Evolutionary conservation across 2,888 invertebrate species (phyloP), one percentile per base, ranked within the genome.

Genomic region (Busseola fusca): DNA sequence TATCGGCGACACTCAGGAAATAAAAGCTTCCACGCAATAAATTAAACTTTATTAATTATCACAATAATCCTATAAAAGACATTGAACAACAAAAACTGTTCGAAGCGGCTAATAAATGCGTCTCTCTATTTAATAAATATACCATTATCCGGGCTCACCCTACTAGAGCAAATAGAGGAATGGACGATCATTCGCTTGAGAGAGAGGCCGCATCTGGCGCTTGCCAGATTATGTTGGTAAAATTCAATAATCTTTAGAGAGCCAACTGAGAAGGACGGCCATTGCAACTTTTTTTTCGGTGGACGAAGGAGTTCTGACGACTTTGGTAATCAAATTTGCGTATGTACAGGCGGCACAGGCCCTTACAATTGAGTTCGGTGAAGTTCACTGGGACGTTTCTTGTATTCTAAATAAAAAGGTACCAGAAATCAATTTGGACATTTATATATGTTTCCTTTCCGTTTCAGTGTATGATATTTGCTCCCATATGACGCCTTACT

Each of bases 241-340:
- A 94, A 94, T 93, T 94, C 93, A 93, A 94, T 94, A 94, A 93
- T 92, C 92, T 92, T 88, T 87, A 85, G 87, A 89, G 87, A 84
- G 87, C 90, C 93, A 94, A 91, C 94, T 94, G 93, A 88, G 92
- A 76, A 87, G 86, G 88, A 85, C 87, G 85, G 87, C 81, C 85
- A 87, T 89, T 86, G 88, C 86, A 88, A 91, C 87, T 91, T 92
- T 92, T 91, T 76, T 88, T 76, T 79, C 83, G 87, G 83, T 84
- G 79, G 76, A 80, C 80, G 80, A 82, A 89, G 81, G 82, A 88
- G 86, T 87, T 87, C 73, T 54, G 64, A 71, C 80, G 74, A 84
- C 83, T 87, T 87, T 60, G 78, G 82, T 86, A 87, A 87, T 87
- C 87, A 88, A 89, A 85, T 89, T 90, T 88, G 86, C 86, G 87